Evolutionary conservation across 2,797 vertebrate genomes (phyloP), one percentile per base, ranked within the genome.

Genomic region (Mus caroli): DNA sequence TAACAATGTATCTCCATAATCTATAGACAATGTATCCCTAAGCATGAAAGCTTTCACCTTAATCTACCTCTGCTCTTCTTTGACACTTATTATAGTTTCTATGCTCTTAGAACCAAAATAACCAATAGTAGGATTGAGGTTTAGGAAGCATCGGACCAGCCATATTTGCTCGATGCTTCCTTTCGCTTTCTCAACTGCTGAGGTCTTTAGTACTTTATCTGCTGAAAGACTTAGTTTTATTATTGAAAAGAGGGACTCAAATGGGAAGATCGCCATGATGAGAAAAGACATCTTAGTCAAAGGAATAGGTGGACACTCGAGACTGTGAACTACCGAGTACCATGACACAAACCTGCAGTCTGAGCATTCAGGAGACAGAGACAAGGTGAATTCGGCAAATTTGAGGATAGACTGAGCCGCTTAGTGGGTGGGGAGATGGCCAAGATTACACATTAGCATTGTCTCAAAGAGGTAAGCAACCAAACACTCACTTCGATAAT

Each of bases 21-120:
- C 43, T 79, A 2, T 31, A 50, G 52, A n/a, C 1, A 56, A 20
- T 37, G 34, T 64, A n/a, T 37, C 43, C 64, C 1, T 5, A 26
- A 60, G 15, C 50, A 20, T 89, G 26, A 73, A 75, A 50, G 8
- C 58, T 95, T 17, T 96, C 12, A 34, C 58, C 88, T 96, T 76
- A 17, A 90, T 64, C 82, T 82, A 43, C 79, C 19, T 64, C 11
- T 86, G 34, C 4, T 78, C 26, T 50, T 24, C n/a, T 71, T 40
- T 88, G 8, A 11, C 64, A 78, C 4, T 12, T 67, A 60, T 46
- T 19, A 64, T 0, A 58, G 17, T 0, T 79, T 34, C 37, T 12
- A 60, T 26, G 52, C 8, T 26, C 56, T 84, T 76, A 73, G 13
- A 77, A 92, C 31, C 85, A 71, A 79, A 79, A 13, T 79, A 90